Percentiles rank a stretch among this genome's conserved stretches.
These are phyloP conservation scores for Coleophora deauratella DNA, from an alignment of 2,888 invertebrate species.

Conservation along the genomic window DNA sequence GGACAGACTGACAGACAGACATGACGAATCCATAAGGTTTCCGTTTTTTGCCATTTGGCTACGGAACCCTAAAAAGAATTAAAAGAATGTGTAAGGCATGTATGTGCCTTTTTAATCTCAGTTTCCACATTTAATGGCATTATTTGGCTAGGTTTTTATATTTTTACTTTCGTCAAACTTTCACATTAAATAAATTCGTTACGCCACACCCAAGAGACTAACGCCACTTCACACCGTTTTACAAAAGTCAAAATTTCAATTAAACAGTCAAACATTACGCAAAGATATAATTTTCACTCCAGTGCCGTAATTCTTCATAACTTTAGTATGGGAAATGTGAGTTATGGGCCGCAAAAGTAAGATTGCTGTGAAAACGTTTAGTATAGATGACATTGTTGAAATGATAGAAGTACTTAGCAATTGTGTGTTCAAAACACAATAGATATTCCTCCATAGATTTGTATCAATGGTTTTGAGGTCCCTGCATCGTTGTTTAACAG, in stretches of 20 bases:
- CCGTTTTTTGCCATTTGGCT: no score
- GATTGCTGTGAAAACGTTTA: neutral
- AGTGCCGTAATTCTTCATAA: no score
- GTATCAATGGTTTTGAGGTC: slow-evolving; percentile 49
- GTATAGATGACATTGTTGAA: neutral
- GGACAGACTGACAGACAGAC: no score
- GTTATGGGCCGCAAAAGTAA: neutral
- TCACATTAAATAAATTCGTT: slow-evolving; percentile 25
- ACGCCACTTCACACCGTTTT: slow-evolving; percentile 64
- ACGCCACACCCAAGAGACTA: slow-evolving; percentile 22
- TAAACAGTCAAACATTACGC: slow-evolving; percentile 30
- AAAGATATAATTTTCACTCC: neutral
- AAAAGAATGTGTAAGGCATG: no score
- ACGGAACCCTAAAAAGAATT: no score
- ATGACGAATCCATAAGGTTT: no score
- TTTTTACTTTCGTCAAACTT: no score
- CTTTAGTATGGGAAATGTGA: no score
- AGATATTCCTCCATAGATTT: slow-evolving; percentile 38
- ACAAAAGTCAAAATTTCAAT: slow-evolving; percentile 69
- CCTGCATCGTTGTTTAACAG: slow-evolving; percentile 4
- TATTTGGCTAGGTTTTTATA: no score
- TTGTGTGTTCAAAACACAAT: slow-evolving; percentile 44
- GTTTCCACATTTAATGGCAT: no score
- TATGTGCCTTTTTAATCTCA: no score
- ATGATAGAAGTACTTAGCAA: no score